Percentiles rank a stretch among this genome's conserved stretches.
Evolutionary conservation across 2,797 vertebrate species (phyloP).

Genomic region (Triplophysa yarkandensis): DNA sequence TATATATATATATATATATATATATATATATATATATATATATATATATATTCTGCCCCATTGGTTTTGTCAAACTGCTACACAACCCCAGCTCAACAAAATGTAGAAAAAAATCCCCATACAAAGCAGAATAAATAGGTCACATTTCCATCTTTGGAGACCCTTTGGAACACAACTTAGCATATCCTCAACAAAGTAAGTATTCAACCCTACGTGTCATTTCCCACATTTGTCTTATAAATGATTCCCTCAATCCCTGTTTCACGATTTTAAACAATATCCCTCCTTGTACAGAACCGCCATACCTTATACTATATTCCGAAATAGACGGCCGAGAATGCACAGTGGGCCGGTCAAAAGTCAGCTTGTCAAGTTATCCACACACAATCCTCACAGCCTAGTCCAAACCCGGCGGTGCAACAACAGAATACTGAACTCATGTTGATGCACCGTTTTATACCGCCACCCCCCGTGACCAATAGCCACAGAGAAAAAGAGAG

Average conservation of each 20-base stretch:
- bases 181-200: conserved; percentile 6
- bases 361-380: not conserved
- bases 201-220: conserved; percentile 18
- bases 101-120: not conserved
- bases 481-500: conserved; percentile 44
- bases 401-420: conserved; percentile 7
- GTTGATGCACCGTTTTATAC: conserved; percentile 36
- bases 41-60: too few species aligned
- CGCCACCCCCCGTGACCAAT: conserved; percentile 51
- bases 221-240: conserved; percentile 2
- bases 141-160: conserved; percentile 6
- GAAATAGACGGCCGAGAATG: not conserved
- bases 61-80: not conserved
- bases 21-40: too few species aligned
- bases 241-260: not conserved
- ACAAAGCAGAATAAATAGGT: not conserved
- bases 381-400: conserved; percentile 5
- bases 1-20: too few species aligned
- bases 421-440: conserved; percentile 42
- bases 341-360: not conserved
- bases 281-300: not conserved
- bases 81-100: not conserved
- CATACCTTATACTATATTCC: not conserved
- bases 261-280: not conserved
- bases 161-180: conserved; percentile 1